Percentiles rank a stretch among this genome's conserved stretches.
These are phyloP conservation scores for Drosophila anomalata DNA, from an alignment of 2,888 invertebrate species.

Conservation along the genomic window DNA sequence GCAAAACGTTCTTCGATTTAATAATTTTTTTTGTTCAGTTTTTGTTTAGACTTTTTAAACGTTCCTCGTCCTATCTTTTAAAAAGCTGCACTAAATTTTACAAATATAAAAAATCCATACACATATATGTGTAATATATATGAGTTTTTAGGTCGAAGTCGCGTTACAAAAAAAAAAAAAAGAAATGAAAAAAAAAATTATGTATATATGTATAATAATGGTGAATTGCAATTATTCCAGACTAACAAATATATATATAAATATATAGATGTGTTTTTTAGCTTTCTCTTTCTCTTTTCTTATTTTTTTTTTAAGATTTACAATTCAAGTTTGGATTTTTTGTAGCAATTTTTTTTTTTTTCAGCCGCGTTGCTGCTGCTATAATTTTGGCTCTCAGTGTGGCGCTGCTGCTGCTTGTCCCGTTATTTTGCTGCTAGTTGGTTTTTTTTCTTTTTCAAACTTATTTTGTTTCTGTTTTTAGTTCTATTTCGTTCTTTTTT, in stretches of 20 bases:
- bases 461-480: neutral
- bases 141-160: constrained; percentile 28
- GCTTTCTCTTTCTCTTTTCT: neutral
- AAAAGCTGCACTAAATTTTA: constrained; percentile 73
- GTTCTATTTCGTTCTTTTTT: constrained; percentile 7
- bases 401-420: constrained; percentile 3
- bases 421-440: neutral
- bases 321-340: constrained; percentile 22
- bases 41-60: constrained; percentile 47
- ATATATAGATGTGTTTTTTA: constrained; percentile 22
- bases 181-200: constrained; percentile 30
- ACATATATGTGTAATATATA: constrained; percentile 40
- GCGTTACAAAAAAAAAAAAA: constrained; percentile 58
- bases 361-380: constrained; percentile 1
- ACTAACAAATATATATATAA: constrained; percentile 52
- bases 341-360: neutral
- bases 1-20: constrained; percentile 35
- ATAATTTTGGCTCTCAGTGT: constrained; percentile 7
- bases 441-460: neutral
- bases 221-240: constrained; percentile 45
- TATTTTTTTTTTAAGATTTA: constrained; percentile 17
- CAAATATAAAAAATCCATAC: constrained; percentile 66
- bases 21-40: constrained; percentile 33
- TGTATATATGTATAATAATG: constrained; percentile 33
- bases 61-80: constrained; percentile 38